Conservation (phyloP, 2,113 vertebrate genomes). For the Rhipidura dahli region DNA sequence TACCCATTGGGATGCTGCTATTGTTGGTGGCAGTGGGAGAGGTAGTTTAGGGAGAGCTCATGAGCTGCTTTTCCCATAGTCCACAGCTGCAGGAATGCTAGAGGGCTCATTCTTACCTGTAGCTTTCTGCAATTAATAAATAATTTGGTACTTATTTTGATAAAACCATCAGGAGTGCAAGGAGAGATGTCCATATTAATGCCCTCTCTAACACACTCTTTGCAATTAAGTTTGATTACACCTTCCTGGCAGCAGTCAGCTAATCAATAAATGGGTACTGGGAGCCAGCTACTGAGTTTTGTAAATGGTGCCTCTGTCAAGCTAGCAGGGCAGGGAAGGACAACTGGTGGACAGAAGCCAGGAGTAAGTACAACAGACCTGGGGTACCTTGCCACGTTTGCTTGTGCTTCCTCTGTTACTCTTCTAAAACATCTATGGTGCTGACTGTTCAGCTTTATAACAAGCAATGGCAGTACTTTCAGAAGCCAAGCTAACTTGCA, state of each 20-base stretch:
- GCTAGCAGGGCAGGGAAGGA: not conserved
- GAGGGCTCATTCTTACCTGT: not conserved
- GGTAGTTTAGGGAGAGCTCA: not conserved
- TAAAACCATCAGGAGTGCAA: not conserved
- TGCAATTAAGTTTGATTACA: not conserved
- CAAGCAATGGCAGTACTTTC: not conserved
- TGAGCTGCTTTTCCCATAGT: not conserved
- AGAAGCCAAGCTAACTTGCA: not conserved
- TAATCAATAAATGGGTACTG: not conserved
- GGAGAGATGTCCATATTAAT: not conserved
- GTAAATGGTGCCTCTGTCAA: not conserved
- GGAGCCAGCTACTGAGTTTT: not conserved
- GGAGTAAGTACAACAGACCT: not conserved
- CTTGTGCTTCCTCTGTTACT: not conserved
- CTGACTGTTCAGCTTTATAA: not conserved
- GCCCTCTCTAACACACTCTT: not conserved
- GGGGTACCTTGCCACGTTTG: not conserved
- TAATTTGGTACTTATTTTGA: not conserved
- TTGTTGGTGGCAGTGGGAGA: not conserved
- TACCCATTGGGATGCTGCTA: not conserved
- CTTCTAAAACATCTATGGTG: not conserved
- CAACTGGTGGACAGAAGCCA: not conserved
- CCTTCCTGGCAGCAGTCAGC: not conserved
- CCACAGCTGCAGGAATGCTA: not conserved
- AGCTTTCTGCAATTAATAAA: not conserved